Conservation (phyloP, 2,888 invertebrate species). For the Saturnia pavonia region DNA sequence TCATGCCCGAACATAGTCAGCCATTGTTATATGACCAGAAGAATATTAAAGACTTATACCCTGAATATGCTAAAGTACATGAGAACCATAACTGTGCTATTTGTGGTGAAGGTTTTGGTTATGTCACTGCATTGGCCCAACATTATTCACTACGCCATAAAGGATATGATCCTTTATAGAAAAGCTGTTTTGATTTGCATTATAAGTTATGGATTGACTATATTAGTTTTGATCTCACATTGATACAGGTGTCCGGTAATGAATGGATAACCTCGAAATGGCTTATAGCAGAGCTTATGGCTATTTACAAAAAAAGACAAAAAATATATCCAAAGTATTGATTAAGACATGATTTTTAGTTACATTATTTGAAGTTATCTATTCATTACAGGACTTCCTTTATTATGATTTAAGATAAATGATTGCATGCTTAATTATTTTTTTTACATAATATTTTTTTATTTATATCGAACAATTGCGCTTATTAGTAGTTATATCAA, state of each 20-base stretch:
- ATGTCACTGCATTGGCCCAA: conserved; percentile 56
- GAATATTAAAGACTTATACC: conserved; percentile 47
- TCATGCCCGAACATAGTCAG: conserved; percentile 40
- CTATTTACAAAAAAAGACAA: too few species aligned
- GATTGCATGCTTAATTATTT: too few species aligned
- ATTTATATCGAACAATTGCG: background rate
- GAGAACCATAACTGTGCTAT: conserved; percentile 54
- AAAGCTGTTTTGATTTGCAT: conserved; percentile 7
- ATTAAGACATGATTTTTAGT: too few species aligned
- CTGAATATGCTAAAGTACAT: conserved; percentile 42
- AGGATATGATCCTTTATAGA: conserved; percentile 40
- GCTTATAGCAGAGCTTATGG: too few species aligned
- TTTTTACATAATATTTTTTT: background rate
- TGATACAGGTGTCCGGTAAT: too few species aligned
- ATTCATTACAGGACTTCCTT: too few species aligned
- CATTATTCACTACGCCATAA: conserved; percentile 62
- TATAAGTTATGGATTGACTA: background rate
- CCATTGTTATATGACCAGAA: conserved; percentile 46
- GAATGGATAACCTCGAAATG: too few species aligned
- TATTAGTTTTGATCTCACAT: background rate
- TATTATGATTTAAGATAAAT: too few species aligned
- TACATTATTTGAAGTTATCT: too few species aligned
- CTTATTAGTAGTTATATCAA: background rate
- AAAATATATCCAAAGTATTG: too few species aligned
- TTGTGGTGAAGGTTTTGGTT: conserved; percentile 63